Conservation (phyloP, 2,797 vertebrate genomes). For the Sebastes matsubarae region DNA sequence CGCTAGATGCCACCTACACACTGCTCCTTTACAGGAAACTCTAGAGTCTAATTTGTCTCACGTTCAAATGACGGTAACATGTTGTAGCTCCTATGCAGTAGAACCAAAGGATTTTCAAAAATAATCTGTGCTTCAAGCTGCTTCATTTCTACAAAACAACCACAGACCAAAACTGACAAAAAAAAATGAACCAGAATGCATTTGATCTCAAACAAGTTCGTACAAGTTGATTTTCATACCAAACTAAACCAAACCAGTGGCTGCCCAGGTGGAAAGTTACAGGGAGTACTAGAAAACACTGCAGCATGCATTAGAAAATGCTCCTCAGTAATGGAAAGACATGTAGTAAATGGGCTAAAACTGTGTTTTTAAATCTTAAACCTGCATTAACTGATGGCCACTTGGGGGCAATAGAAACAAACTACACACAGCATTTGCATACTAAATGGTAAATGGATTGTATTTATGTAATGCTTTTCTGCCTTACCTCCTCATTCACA, state of each 20-base stretch:
- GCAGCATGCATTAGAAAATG: neutral
- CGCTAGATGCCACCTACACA: no score
- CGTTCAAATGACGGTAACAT: neutral
- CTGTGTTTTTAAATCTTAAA: neutral
- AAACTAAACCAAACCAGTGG: conserved; percentile 1
- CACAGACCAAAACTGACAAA: neutral
- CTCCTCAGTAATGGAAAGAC: neutral
- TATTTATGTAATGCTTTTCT: neutral
- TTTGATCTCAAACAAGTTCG: conserved; percentile 20
- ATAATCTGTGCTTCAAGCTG: neutral
- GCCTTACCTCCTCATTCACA: neutral
- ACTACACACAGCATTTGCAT: neutral
- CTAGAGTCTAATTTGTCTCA: neutral
- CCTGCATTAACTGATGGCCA: neutral
- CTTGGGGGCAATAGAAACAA: neutral
- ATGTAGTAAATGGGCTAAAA: neutral
- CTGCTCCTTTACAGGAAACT: no score
- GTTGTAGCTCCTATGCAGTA: neutral
- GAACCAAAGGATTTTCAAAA: no score
- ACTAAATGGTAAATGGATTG: neutral
- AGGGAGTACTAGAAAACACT: neutral
- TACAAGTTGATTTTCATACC: conserved; percentile 8
- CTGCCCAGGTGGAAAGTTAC: neutral
- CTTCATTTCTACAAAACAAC: neutral
- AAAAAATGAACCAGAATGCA: neutral